Evolutionary conservation across 2,888 invertebrate genomes (phyloP).

Genomic region (Xylophagus ater): DNA sequence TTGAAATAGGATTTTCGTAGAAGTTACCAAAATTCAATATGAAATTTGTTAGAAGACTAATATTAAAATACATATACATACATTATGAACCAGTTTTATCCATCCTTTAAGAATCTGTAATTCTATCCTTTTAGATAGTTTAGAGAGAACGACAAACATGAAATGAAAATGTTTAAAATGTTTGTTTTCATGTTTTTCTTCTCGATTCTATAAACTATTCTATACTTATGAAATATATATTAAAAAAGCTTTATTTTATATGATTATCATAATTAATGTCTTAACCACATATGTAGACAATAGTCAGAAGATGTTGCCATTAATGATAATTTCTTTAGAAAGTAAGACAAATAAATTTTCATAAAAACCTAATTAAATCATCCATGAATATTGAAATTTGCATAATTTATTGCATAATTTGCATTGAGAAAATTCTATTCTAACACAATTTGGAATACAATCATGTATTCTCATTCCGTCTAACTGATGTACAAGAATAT

Average conservation of each 20-base stretch:
- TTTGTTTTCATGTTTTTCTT: neutral
- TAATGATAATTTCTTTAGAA: neutral
- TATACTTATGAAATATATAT: neutral
- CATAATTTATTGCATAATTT: neutral
- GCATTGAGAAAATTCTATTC: neutral
- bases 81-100: no score
- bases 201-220: neutral
- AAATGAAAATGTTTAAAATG: no score
- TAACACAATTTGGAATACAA: no score
- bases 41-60: no score
- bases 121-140: no score
- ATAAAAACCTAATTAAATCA: neutral
- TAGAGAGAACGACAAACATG: no score
- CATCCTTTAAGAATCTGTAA: no score
- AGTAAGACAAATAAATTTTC: neutral
- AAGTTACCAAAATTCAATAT: no score
- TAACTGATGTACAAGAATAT: neutral
- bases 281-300: no score
- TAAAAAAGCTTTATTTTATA: neutral
- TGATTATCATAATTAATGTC: neutral
- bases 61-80: no score
- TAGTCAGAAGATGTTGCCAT: neutral
- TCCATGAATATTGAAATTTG: constrained; percentile 1
- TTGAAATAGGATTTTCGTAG: no score
- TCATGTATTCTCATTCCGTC: no score